Conservation (phyloP, 2,888 invertebrate genomes). For the Scaptomyza caliginosa region DNA sequence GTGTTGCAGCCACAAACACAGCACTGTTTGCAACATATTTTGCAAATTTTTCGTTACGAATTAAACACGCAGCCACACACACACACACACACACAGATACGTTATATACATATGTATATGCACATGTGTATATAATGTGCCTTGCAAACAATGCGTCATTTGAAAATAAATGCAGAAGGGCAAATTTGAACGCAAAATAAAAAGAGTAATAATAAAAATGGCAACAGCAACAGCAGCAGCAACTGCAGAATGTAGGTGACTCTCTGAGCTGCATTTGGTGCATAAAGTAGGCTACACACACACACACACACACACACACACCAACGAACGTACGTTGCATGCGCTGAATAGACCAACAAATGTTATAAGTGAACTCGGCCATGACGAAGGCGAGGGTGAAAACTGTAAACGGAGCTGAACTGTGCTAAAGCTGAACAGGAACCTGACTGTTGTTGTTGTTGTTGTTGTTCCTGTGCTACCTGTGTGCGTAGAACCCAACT, state of each 20-base stretch:
- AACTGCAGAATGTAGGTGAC: constrained; percentile 70
- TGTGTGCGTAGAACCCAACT: constrained; percentile 37
- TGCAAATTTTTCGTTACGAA: constrained; percentile 58
- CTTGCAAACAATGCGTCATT: constrained; percentile 73
- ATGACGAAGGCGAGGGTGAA: constrained; percentile 52
- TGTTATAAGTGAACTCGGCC: constrained; percentile 46
- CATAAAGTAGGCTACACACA: constrained; percentile 51
- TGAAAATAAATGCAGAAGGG: constrained; percentile 58
- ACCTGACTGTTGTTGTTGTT: constrained; percentile 14
- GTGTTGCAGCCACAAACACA: constrained; percentile 15
- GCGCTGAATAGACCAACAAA: constrained; percentile 52
- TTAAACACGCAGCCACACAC: constrained; percentile 66
- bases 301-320: constrained; percentile 14
- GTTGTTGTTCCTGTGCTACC: constrained; percentile 14
- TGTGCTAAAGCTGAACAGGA: constrained; percentile 11
- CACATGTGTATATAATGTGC: constrained; percentile 1
- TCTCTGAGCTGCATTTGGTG: constrained; percentile 43
- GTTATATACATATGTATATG: background rate
- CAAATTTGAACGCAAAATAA: background rate
- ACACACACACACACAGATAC: constrained; percentile 25
- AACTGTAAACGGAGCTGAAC: constrained; percentile 7
- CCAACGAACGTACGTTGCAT: constrained; percentile 39
- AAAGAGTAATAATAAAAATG: constrained; percentile 21
- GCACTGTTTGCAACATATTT: constrained; percentile 68
- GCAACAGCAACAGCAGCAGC: constrained; percentile 35